Percentiles rank a stretch among this genome's conserved stretches.
Evolutionary conservation across 2,113 vertebrate genomes (phyloP).

Genomic region (Campylomormyrus numenius): DNA sequence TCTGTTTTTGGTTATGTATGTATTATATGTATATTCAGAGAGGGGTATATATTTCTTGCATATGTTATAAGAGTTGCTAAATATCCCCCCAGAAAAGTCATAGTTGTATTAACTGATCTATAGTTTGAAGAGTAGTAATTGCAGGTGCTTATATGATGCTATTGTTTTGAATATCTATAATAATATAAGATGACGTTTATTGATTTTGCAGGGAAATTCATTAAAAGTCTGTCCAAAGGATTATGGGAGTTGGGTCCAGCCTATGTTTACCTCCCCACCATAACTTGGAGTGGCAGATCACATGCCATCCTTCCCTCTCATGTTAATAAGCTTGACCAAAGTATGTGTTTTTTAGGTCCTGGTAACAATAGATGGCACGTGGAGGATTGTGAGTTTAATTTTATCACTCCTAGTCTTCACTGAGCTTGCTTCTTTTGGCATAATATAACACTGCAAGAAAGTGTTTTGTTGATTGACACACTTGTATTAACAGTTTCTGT

Average conservation of each 20-base stretch:
- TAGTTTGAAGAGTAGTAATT: not conserved
- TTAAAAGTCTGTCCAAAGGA: not conserved
- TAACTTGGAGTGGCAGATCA: not conserved
- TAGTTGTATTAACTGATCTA: not conserved
- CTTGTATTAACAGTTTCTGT: slow-evolving; percentile 6
- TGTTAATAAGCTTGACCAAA: too few species aligned
- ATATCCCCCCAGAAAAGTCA: not conserved
- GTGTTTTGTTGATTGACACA: not conserved
- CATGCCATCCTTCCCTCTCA: not conserved
- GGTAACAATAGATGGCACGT: not conserved
- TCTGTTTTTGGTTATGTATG: not conserved
- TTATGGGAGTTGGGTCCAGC: not conserved
- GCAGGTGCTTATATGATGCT: not conserved
- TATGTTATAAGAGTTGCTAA: not conserved
- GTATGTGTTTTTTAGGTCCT: not conserved
- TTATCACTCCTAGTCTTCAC: not conserved
- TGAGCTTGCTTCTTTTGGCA: not conserved
- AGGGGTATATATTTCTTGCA: not conserved
- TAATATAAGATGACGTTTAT: not conserved
- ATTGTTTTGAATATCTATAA: not conserved
- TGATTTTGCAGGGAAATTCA: not conserved
- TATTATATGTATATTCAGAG: not conserved
- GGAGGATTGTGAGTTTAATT: not conserved
- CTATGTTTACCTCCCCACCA: not conserved
- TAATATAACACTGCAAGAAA: not conserved